Conservation (phyloP, 2,797 vertebrate genomes). For the Ficedula albicollis region DNA sequence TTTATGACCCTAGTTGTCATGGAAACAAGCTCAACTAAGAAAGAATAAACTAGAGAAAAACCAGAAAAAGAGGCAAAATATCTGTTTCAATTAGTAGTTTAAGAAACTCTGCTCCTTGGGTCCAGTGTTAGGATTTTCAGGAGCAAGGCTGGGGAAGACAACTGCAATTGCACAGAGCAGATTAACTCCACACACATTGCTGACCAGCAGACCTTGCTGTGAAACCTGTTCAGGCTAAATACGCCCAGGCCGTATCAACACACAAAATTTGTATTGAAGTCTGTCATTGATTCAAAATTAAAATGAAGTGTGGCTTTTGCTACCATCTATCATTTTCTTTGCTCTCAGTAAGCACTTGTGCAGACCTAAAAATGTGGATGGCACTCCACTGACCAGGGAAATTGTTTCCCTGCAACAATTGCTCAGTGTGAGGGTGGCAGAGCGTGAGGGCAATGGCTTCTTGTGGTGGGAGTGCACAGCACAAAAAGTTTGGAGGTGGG, state of each 20-base stretch:
- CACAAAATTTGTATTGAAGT: neutral
- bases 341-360: neutral
- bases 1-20: neutral
- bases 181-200: rapidly evolving
- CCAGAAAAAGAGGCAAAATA: neutral
- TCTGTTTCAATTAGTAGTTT: neutral
- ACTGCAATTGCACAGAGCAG: neutral
- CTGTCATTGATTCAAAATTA: neutral
- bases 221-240: neutral
- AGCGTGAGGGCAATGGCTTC: neutral
- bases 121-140: neutral
- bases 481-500: neutral
- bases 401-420: neutral
- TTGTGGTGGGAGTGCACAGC: neutral
- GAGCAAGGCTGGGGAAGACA: neutral
- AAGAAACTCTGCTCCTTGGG: neutral
- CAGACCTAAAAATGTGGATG: neutral
- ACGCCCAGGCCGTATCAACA: rapidly evolving
- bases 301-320: neutral
- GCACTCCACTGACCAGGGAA: neutral
- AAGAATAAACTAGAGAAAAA: neutral
- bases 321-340: neutral
- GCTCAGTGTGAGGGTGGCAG: neutral
- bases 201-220: neutral
- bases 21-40: neutral